Conservation (phyloP, 2,113 vertebrate genomes). For the Paramisgurnus dabryanus region DNA sequence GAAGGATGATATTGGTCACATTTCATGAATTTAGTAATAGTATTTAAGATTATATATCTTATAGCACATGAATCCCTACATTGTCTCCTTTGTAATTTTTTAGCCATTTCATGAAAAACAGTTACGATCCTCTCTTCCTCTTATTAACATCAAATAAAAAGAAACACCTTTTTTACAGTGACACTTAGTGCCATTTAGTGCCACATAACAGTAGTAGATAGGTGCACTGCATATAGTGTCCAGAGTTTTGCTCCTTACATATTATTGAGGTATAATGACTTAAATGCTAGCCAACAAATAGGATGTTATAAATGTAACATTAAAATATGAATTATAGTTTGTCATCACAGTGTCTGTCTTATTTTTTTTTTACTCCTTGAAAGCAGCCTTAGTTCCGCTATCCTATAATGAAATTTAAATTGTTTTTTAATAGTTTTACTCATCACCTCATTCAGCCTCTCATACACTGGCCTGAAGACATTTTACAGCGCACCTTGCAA, state of each 20-base stretch:
- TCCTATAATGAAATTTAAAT: not conserved
- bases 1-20: too few species aligned
- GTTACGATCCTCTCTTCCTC: too few species aligned
- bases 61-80: too few species aligned
- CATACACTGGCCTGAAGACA: not conserved
- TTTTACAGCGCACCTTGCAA: conserved; percentile 17
- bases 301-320: not conserved
- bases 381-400: not conserved
- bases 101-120: too few species aligned
- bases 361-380: not conserved
- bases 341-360: not conserved
- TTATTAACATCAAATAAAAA: too few species aligned
- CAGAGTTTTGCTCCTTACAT: not conserved
- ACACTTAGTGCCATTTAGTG: too few species aligned
- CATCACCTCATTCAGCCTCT: conserved; percentile 15
- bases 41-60: too few species aligned
- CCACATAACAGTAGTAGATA: too few species aligned
- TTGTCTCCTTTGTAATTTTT: too few species aligned
- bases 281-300: not conserved
- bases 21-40: too few species aligned
- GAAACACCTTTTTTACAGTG: too few species aligned
- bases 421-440: not conserved
- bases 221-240: too few species aligned
- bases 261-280: not conserved
- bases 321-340: not conserved